Percentiles rank a stretch among this genome's conserved stretches.
phyloP scores from a whole-genome alignment of 2,113 vertebrate species.

The Ia io region DNA sequence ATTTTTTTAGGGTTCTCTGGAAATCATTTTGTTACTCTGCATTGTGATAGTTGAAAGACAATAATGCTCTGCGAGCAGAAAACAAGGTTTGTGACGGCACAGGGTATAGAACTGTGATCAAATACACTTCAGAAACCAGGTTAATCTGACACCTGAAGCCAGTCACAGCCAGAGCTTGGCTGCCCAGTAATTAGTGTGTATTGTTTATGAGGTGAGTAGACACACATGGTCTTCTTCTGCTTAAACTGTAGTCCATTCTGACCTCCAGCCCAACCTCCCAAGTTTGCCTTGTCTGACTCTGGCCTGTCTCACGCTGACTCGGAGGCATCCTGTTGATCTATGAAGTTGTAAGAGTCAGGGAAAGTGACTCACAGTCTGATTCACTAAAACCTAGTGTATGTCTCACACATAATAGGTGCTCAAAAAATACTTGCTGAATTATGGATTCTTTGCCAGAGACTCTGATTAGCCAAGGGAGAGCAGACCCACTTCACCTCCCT shows the following conservation, averaged over 20 bases:
- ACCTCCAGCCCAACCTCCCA: too few species aligned
- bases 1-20: neutral
- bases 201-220: neutral
- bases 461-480: neutral
- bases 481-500: fast-evolving
- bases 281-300: neutral
- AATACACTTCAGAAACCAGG: neutral
- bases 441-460: neutral
- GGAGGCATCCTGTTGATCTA: neutral
- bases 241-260: neutral
- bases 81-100: neutral
- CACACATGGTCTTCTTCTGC: neutral
- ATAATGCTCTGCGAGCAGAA: neutral
- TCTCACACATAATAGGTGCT: neutral
- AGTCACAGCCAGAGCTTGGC: neutral
- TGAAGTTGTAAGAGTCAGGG: neutral
- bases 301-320: neutral
- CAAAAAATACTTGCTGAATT: neutral
- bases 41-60: neutral
- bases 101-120: neutral
- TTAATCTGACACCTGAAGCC: neutral
- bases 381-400: neutral
- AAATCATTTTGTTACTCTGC: neutral
- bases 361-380: neutral
- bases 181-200: neutral